Evolutionary conservation across 2,888 invertebrate genomes (phyloP), one percentile per base, ranked within the genome.

Genomic region (Melipona bicolor): DNA sequence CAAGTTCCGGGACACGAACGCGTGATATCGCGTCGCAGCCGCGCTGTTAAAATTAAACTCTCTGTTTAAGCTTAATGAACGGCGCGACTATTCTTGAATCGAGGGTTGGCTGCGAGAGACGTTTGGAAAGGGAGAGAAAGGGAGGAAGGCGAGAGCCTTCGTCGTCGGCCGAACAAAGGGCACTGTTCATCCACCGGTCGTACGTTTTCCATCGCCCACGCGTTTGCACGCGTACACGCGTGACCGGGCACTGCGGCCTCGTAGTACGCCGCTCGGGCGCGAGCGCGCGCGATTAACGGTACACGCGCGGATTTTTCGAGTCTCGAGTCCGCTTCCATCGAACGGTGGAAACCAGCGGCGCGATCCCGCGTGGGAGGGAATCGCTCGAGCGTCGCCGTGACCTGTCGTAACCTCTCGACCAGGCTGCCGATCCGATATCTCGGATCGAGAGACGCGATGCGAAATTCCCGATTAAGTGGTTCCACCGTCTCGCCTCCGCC

Each of bases 331-430:
- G 76, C 79, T 69, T 65, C 80, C 69, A 77, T 19, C 78, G 43
- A 43, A 43, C 43, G 43, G 69, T 61, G 79, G 83, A 80, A 69
- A 43, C 43, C 43, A 11, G 83, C 32, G 69, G 3, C 9, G 19
- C 27, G 5, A 19, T 21, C 21, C 4, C 9, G 24, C 90, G 89
- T 90, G 90, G 91, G 91, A 85, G 88, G 84, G 85, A 90, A 91
- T 90, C 82, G 88, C 83, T 83, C 81, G 87, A 84, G 85, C 90
- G 91, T 91, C 90, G 88, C 89, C 89, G 84, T 88, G 90, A 91
- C 91, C 91, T 87, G 85, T 82, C 83, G 84, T 91, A 90, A 90
- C 89, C 90, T 89, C 88, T 85, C 78, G 78, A 62, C 73, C 76
- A 50, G 36, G 84, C 84, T 78, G 79, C 83, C 88, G 87, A 86